Evolutionary conservation across 2,888 invertebrate species (phyloP), one percentile per base, ranked within the genome.

Genomic region (Andrena hattorfiana): DNA sequence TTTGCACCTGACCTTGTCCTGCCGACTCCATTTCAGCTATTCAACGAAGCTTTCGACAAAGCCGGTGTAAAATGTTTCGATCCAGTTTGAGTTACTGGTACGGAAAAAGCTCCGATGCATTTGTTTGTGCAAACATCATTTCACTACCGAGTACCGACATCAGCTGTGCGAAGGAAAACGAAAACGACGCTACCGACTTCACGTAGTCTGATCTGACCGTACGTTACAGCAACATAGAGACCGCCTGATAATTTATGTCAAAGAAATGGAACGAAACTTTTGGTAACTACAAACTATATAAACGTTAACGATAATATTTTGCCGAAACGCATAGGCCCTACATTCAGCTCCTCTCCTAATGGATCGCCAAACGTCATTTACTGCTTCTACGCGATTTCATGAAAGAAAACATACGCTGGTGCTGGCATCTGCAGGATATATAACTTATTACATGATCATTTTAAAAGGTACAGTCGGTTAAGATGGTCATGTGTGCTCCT

Each of bases 1-100:
- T 86, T 49, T 83, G 80, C 49, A 63, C 59, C 62, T 84, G 89
- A 76, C 63, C 77, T 49, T 89, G 89, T 30, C 83, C 83, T n/a
- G 81, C 64, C 20, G 85, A 70, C 54, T 90, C 90, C 90, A 90
- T 90, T 72, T 85, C 66, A 35, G 48, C 63, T 66, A 56, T 66
- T 59, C 60, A 23, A 16, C 16, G 13, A 48, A 13, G 20, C n/a
- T 35, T 26, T 69, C 35, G 59, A 35, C 54, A 66, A 73, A 62
- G 26, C 42, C 66, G 20, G n/a, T 7, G n/a, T 56, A 56, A 51
- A 30, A 23, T n/a, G 32, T 35, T 42, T 71, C n/a, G 23, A 2
- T 62, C 8, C 20, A 42, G 48, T 64, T 69, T 4, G 16, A 74
- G 69, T 77, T 68, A 75, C 49, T 74, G 30, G 20, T 49, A 32